Base-by-base conservation (phyloP, 2,113 vertebrate genomes). In the Leptobrachium ailaonicum region DNA sequence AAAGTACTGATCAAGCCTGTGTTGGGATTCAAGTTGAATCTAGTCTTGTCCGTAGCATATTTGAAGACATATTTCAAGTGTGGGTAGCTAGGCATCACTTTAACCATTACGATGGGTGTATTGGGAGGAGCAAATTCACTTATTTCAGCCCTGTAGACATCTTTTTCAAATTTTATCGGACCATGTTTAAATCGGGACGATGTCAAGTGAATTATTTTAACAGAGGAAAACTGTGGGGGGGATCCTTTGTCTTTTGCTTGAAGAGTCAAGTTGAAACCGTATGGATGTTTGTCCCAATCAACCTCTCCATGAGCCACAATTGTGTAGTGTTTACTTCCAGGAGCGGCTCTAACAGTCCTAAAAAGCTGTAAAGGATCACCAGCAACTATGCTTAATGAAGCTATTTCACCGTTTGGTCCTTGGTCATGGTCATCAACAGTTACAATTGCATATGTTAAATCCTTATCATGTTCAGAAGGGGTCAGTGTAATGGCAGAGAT, bases 201-300 rank as follows among this genome's bases (percentile, higher is more conserved):
- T n/a, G 86, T 89, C 80, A 99, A 87, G 14, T 92, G 95, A 82
- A 99, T 90, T 63, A 97, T 90, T 90, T 96, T 97, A 3, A 93
- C 91, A 3, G 96, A 92, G 53, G 97, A 99, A 90, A 97, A 96
- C 41, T 93, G 95, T 0, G 96, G 93, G 6, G 96, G 96, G 80
- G 69, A 92, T 82, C 98, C 98, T 91, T 97, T 98, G 88, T 99
- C 98, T 88, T 97, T 98, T 41, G 97, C 97, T 87, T 98, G 97
- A 71, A 99, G 84, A 5, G 97, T 98, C 77, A 99, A 93, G 85
- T 99, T 99, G 85, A 95, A 98, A 84, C 98, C 97, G 80, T 94
- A 97, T 40, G 95, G 93, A 75, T 95, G 94, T 82, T 87, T 95
- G 68, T 96, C 94, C 98, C 98, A 99, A 4, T 98, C 95, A 0